Evolutionary conservation across 2,888 invertebrate species (phyloP).

Genomic region (Abrostola triplasia): DNA sequence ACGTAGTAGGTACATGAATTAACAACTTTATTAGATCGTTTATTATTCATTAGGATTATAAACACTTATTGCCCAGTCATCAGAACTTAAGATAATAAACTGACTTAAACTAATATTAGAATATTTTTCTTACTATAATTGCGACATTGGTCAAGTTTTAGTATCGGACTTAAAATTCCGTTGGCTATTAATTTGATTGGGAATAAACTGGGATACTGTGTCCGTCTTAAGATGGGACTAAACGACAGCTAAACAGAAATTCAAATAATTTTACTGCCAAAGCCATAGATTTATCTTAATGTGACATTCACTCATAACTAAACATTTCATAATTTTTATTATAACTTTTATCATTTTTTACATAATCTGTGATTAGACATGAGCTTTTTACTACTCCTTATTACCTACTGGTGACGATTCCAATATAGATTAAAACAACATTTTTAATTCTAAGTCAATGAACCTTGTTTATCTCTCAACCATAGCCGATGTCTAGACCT

Average conservation of each 20-base stretch:
- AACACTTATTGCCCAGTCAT: constrained; percentile 28
- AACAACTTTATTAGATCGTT: constrained; percentile 40
- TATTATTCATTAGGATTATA: constrained; percentile 45
- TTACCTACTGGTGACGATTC: too few relatives aligned
- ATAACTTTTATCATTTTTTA: too few relatives aligned
- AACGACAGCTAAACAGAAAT: not conserved
- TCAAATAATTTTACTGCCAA: not conserved
- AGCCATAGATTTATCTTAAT: not conserved
- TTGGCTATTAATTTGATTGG: constrained; percentile 12
- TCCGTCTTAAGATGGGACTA: not conserved
- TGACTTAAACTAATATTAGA: constrained; percentile 35
- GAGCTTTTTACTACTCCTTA: too few relatives aligned
- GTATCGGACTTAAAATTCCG: constrained; percentile 33
- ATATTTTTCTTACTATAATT: constrained; percentile 41
- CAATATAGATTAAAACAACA: too few relatives aligned
- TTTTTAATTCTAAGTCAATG: too few relatives aligned
- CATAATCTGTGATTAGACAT: too few relatives aligned
- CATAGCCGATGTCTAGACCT: not conserved
- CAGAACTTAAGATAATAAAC: constrained; percentile 34
- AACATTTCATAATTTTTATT: too few relatives aligned
- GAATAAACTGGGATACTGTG: not conserved
- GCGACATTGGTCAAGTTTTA: constrained; percentile 13
- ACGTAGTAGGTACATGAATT: constrained; percentile 37
- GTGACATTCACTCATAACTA: too few relatives aligned
- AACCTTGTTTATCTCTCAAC: not conserved